A percentile compares a stretch with the other conserved stretches of the same genome.
Conservation (phyloP, 1,140 invertebrate species). For the Eriosoma lanigerum region DNA sequence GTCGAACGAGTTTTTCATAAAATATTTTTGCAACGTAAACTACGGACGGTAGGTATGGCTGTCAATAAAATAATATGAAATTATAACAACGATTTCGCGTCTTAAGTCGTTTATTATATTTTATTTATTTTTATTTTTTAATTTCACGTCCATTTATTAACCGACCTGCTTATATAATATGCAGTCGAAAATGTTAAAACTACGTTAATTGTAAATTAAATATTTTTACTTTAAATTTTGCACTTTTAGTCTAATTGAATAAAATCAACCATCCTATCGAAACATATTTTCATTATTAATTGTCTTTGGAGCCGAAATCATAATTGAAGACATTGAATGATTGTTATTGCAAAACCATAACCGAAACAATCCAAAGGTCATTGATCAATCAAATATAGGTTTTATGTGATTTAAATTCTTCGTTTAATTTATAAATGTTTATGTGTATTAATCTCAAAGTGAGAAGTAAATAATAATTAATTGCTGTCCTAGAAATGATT, state of each 20-base stretch:
- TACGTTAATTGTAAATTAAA: no score
- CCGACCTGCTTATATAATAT: not conserved
- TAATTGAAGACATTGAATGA: no score
- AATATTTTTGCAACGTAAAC: no score
- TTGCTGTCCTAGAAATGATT: not conserved
- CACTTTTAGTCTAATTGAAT: no score
- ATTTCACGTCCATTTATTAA: not conserved
- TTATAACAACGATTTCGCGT: not conserved
- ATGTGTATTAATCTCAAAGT: not conserved
- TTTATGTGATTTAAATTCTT: not conserved
- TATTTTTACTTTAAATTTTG: no score
- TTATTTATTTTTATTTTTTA: not conserved
- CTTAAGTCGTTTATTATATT: not conserved
- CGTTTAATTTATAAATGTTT: not conserved
- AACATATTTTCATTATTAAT: no score
- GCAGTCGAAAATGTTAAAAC: not conserved
- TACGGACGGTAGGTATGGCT: not conserved
- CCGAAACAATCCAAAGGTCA: no score
- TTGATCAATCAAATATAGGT: no score
- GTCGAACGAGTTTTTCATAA: not conserved
- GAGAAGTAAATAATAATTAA: not conserved
- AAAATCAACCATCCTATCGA: no score
- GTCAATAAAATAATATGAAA: constrained; percentile 9
- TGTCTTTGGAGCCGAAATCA: no score
- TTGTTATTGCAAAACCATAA: no score